phyloP scores from a whole-genome alignment of 2,888 invertebrate species.

The Phengaris arion region DNA sequence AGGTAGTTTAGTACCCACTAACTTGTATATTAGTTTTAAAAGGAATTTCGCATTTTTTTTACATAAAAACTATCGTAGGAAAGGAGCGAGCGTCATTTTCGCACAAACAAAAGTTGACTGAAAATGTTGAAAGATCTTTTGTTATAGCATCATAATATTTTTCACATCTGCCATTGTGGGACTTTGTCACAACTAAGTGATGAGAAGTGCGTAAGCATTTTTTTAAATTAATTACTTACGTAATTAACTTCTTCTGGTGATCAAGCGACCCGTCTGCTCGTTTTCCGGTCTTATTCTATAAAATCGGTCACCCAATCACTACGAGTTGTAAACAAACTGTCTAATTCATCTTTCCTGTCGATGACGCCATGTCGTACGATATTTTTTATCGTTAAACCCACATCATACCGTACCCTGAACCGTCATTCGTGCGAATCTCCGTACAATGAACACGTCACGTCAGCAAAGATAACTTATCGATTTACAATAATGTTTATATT shows the following conservation, averaged over 20 bases:
- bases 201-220: background rate
- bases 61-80: background rate
- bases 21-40: too few species aligned
- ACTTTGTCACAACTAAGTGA: background rate
- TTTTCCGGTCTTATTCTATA: background rate
- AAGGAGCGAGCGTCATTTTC: background rate
- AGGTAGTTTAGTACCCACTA: too few species aligned
- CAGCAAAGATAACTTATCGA: slow-evolving; percentile 8
- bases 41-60: background rate
- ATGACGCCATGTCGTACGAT: slow-evolving; percentile 70
- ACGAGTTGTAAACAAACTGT: background rate
- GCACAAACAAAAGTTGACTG: background rate
- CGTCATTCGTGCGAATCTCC: slow-evolving; percentile 30
- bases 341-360: slow-evolving; percentile 53
- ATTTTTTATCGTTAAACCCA: slow-evolving; percentile 47
- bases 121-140: slow-evolving; percentile 5
- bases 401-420: slow-evolving; percentile 33
- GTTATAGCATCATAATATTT: background rate
- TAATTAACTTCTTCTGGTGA: too few species aligned
- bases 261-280: background rate
- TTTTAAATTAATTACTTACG: too few species aligned
- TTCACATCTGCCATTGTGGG: background rate
- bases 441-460: background rate
- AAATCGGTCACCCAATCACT: background rate
- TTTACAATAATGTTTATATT: background rate